A percentile compares a stretch with the other conserved stretches of the same genome.
Conservation (phyloP, 2,113 vertebrate genomes). For the Irena cyanogastra region DNA sequence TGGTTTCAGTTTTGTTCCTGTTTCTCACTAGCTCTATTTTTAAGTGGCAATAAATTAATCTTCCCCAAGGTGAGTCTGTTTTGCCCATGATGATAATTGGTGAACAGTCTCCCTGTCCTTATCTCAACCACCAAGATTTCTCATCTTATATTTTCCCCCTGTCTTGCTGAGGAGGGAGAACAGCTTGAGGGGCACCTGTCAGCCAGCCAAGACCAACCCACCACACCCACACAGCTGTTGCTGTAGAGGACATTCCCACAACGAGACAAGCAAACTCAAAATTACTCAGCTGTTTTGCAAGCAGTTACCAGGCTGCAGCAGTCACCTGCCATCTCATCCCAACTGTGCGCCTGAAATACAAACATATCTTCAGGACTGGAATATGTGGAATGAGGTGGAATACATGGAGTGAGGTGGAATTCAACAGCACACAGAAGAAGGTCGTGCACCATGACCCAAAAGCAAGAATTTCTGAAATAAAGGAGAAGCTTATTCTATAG, state of each 20-base stretch:
- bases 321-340: not conserved
- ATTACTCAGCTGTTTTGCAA: not conserved
- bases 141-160: not conserved
- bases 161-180: not conserved
- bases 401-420: not conserved
- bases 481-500: not conserved
- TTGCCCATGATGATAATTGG: not conserved
- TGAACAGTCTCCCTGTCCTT: not conserved
- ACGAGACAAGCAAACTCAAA: not conserved
- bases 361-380: not conserved
- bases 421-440: not conserved
- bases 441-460: not conserved
- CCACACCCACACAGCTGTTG: not conserved
- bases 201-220: not conserved
- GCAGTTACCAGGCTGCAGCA: not conserved
- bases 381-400: not conserved
- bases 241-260: not conserved
- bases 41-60: not conserved
- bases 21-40: not conserved
- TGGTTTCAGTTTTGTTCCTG: not conserved
- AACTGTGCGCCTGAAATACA: not conserved
- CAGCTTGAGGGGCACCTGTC: not conserved
- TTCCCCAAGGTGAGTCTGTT: not conserved
- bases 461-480: not conserved
- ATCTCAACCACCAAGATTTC: not conserved